Evolutionary conservation across 2,797 vertebrate genomes (phyloP), one percentile per base, ranked within the genome.

Genomic region (Tiaroga cobitis): DNA sequence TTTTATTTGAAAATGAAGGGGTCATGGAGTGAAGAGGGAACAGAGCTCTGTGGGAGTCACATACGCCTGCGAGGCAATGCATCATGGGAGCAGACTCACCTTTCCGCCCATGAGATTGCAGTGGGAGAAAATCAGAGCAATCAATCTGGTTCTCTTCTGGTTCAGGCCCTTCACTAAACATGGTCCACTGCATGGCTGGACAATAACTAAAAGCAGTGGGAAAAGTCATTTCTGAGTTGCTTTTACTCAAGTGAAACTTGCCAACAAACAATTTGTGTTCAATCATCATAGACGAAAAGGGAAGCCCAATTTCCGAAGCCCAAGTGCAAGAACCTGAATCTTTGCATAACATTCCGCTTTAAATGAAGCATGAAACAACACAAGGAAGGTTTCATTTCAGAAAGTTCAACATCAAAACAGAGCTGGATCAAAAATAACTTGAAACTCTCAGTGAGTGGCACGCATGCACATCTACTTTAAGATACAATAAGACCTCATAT

Each of bases 91-190:
- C 74, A 59, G 34, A 56, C 34, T 78, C 82, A 69, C 82, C 63
- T 78, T 78, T 84, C 49, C 37, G 15, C 83, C 63, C 65, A 41
- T 59, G 82, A 84, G 73, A 83, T 83, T 74, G 72, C 41, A 75
- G 39, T 74, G 61, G 65, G 46, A 78, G 65, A 84, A 78, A 70
- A 49, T 46, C 67, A 37, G n/a, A 54, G 37, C 39, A 56, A 85
- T 85, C 73, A 85, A 63, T 69, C 39, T 67, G 63, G 46, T 61
- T 85, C 70, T 70, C 63, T 56, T 34, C 72, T 51, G 43, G 56
- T 54, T 72, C 74, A 56, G 46, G 63, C 39, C 41, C 29, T 69
- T 72, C 75, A 61, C 83, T 70, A 79, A 79, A 79, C 65, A 84
- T 46, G 75, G 75, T 84, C 75, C 83, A 72, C 54, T 78, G 63